Evolutionary conservation across 2,888 invertebrate genomes (phyloP), one percentile per base, ranked within the genome.

Genomic region (Eumacrocentrus americanus): DNA sequence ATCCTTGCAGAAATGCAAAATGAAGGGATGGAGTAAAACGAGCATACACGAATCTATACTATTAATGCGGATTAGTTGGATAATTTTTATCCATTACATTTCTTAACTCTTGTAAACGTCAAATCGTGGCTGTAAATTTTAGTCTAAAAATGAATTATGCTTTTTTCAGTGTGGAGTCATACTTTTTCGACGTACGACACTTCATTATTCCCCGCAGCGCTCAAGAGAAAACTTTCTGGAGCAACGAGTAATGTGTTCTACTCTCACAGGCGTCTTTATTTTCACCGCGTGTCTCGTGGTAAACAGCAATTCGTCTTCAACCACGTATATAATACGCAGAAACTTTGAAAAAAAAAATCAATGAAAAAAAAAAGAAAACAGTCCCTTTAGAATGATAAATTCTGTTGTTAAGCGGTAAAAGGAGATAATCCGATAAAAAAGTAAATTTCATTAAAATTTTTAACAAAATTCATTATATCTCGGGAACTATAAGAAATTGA

Each of bases 241-340:
- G 16, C 38, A 38, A 16, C 16, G 16, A 38, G 38, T 38, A 38
- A 38, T 38, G 38, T 38, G n/a, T 23, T 23, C 29, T 6, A 29
- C 29, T 29, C 29, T 29, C 4, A 29, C 9, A 29, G 29, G 9
- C 29, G 9, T 7, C 12, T 37, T 18, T 22, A 37, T 38, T 22
- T 12, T 12, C 35, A 5, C 14, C 16, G 9, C 22, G n/a, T n/a
- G n/a, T n/a, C n/a, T 40, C 42, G 2, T 23, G 23, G 57, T 57
- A 57, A 57, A 57, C 57, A 57, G 16, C 50, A 12, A 50, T 57
- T 50, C 29, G 38, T 57, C 57, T 50, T 50, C n/a, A 6, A 9
- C 37, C 12, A 55, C 46, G 22, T 42, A 14, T 12, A 38, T 14
- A 14, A 38, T 38, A n/a, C 16, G 38, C 16, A 35, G 9, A n/a